Base-by-base conservation (phyloP, 2,113 vertebrate species). In the Plotosus lineatus region DNA sequence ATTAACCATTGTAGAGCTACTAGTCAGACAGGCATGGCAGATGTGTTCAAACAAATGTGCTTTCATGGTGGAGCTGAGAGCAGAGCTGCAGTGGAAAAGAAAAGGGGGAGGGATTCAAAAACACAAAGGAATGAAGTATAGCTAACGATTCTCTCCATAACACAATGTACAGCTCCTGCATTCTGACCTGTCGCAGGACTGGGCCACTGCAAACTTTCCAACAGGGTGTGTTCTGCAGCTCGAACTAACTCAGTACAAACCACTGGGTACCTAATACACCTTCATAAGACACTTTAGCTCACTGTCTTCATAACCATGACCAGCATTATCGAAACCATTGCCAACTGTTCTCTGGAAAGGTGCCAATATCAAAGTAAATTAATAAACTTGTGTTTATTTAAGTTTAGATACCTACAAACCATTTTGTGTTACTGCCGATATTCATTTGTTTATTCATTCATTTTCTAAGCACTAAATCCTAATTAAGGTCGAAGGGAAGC, bases 41-140 rank as follows among this genome's bases (percentile, higher is more conserved):
- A 87, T 79, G 73, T 55, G 77, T 77, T 82, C 10, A 66, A 46
- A 84, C 79, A 84, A 80, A 79, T 77, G 40, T 31, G 74, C 80
- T 71, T 79, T 82, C 82, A 77, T 87, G 50, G 40, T 63, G 56
- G 23, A 26, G 26, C 9, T 4, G 2, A 65, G 74, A 9, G 74
- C 74, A 9, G 17, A 6, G 36, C 51, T 36, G 58, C 38, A 61
- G 55, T 76, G 51, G 33, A 14, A 71, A 61, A 31, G 48, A 21
- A 28, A 38, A 56, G 46, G 46, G 21, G 71, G 71, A 38, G 60
- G 55, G 23, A 71, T 42, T 60, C 51, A 50, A 21, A 75, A 75
- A 83, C 21, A 75, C 77, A 79, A 75, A 76, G 31, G 42, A 44
- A 74, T n/a, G 21, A 63, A 21, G 28, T 56, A 58, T 11, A 14